A percentile compares a stretch with the other conserved stretches of the same genome.
Evolutionary conservation across 2,113 vertebrate genomes (phyloP).

Genomic region (Tachysurus fulvidraco): DNA sequence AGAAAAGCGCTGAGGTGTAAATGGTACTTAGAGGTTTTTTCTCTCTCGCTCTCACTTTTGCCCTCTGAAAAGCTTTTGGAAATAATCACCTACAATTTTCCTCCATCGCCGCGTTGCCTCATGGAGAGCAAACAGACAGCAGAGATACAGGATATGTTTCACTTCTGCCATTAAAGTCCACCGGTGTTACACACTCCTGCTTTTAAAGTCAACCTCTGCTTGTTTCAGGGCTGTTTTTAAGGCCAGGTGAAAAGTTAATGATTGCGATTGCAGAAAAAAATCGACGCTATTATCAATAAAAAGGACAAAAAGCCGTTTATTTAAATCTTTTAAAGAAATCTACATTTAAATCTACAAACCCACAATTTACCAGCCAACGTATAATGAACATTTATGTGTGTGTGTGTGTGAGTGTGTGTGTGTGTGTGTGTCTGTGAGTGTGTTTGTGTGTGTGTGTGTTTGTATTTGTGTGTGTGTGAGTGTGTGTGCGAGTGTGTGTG

Average conservation of each 20-base stretch:
- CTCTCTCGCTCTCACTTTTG: not conserved
- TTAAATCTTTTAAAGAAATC: not conserved
- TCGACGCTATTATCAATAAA: not conserved
- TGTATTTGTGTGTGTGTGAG: too few relatives aligned
- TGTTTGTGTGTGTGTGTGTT: too few relatives aligned
- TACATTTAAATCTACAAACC: not conserved
- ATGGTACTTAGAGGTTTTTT: constrained; percentile 1
- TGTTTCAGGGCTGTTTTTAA: not conserved
- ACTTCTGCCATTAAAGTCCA: constrained; percentile 38
- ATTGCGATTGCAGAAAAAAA: not conserved
- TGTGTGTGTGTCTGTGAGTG: too few relatives aligned
- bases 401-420: not conserved
- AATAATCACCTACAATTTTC: constrained; percentile 45
- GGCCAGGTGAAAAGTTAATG: not conserved
- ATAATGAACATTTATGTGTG: not conserved
- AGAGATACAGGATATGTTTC: not conserved
- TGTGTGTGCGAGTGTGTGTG: too few relatives aligned
- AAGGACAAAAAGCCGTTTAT: not conserved
- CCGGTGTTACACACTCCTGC: not conserved
- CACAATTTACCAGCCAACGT: not conserved
- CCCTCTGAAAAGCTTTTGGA: constrained; percentile 25
- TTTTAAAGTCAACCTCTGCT: not conserved
- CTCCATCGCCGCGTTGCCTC: not conserved
- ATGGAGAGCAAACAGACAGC: constrained; percentile 21
- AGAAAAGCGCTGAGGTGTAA: not conserved